Evolutionary conservation across 2,888 invertebrate species (phyloP), one percentile per base, ranked within the genome.

Genomic region (Sisyra terminalis): DNA sequence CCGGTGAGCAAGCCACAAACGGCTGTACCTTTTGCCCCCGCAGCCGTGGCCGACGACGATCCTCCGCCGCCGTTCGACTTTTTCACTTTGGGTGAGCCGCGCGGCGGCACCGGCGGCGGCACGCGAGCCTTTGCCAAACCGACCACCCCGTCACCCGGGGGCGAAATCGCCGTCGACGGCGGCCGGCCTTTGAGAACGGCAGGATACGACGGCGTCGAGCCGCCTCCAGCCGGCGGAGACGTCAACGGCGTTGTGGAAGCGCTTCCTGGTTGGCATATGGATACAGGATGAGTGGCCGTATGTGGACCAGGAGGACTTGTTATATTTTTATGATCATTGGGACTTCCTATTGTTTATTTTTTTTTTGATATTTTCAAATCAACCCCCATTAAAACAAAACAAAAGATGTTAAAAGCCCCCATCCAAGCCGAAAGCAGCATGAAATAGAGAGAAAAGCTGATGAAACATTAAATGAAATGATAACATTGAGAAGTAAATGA

Each of bases 51-150:
- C 8, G 29, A 30, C 14, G 34, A 34, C 17, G 53, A n/a, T n/a
- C n/a, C 18, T 35, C 37, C 29, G n/a, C 37, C 18, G 44, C 61
- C 66, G 39, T 65, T 66, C 34, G 69, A 69, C 30, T 72, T 65
- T 60, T 73, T 73, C 45, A 67, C 63, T 59, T 78, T 78, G 35
- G 80, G 82, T 17, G 82, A 81, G 44, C 85, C 85, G 53, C 88
- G 69, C 3, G 88, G 88, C 43, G 88, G 88, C 41, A 89, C 88
- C 15, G 89, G 89, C 43, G 89, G 89, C 34, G 88, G 88, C 32
- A 87, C 76, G 61, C 82, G 80, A 52, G 78, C 72, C 62, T 82
- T 82, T 42, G 63, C 30, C 10, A 31, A n/a, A 17, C 31, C 35
- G 29, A 29, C 17, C 15, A 14, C 24, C 16, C 35, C 56, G 50